Percentiles rank a stretch among this genome's conserved stretches.
phyloP scores from a whole-genome alignment of 1,140 invertebrate species.

The Acromyrmex charruanus region DNA sequence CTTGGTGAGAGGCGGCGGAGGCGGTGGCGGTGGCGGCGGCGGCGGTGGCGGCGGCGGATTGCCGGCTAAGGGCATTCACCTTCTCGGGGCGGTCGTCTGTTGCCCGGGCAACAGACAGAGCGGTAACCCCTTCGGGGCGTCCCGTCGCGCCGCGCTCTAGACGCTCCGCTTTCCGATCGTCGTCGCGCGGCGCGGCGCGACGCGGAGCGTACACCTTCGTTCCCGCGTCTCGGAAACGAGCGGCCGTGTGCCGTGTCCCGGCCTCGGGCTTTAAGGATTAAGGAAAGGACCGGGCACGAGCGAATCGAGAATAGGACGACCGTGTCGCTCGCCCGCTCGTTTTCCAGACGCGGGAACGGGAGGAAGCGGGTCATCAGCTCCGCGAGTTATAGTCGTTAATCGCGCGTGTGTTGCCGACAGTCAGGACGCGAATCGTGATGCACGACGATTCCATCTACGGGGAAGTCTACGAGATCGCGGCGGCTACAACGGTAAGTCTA shows the following conservation, averaged over 20 bases:
- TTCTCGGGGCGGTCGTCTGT: constrained; percentile 69
- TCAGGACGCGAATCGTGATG: not conserved
- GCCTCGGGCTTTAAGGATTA: not conserved
- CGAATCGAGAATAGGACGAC: not conserved
- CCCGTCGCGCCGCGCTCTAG: constrained; percentile 49
- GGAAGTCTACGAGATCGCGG: not conserved
- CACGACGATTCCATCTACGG: not conserved
- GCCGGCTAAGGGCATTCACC: constrained; percentile 73
- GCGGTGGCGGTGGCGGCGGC: not conserved
- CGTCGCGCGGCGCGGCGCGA: not conserved
- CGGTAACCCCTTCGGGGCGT: constrained; percentile 72
- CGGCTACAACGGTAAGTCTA: not conserved
- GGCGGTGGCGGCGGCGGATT: not conserved
- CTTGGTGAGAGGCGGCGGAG: too few relatives aligned
- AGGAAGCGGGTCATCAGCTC: not conserved
- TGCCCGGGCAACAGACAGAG: constrained; percentile 77
- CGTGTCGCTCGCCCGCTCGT: constrained; percentile 37
- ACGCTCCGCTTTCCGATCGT: constrained; percentile 11
- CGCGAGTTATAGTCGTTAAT: too few relatives aligned
- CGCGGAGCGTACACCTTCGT: constrained; percentile 52
- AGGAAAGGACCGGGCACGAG: not conserved
- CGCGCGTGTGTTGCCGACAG: not conserved
- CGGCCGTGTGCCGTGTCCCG: too few relatives aligned
- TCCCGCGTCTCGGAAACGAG: constrained; percentile 69
- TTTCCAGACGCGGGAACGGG: constrained; percentile 47